Evolutionary conservation across 2,797 vertebrate genomes (phyloP).

Genomic region (Sebastes cheni): DNA sequence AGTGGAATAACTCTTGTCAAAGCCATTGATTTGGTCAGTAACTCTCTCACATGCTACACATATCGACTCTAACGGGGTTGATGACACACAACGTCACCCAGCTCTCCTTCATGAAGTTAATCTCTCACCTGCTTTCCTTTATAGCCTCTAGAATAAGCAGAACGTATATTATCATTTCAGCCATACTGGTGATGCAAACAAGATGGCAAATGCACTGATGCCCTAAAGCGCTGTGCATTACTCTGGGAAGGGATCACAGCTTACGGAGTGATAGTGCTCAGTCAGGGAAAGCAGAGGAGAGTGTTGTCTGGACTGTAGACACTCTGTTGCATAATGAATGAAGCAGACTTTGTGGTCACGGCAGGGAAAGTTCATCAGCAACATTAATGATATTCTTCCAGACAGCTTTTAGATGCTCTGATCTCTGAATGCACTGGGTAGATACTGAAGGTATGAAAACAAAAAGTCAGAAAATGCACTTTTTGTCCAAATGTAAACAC

Average conservation of each 20-base stretch:
- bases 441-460: not conserved
- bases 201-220: not conserved
- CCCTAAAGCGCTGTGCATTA: not conserved
- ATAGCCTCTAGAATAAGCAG: not conserved
- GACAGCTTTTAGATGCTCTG: not conserved
- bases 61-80: not conserved
- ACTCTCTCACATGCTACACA: not conserved
- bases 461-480: not conserved
- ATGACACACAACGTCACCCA: not conserved
- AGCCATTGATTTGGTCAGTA: constrained; percentile 21
- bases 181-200: not conserved
- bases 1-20: constrained; percentile 11
- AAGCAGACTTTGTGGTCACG: constrained; percentile 27
- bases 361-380: constrained; percentile 7
- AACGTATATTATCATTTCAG: not conserved
- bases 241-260: not conserved
- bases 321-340: constrained; percentile 52
- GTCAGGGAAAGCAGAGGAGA: constrained; percentile 9
- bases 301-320: constrained; percentile 41
- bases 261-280: constrained; percentile 3
- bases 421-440: not conserved
- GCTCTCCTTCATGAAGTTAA: not conserved
- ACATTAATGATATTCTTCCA: constrained; percentile 7
- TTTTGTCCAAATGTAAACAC: not conserved
- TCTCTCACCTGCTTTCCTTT: not conserved